Evolutionary conservation across 2,888 invertebrate species (phyloP).

Genomic region (Danaus chrysippus): DNA sequence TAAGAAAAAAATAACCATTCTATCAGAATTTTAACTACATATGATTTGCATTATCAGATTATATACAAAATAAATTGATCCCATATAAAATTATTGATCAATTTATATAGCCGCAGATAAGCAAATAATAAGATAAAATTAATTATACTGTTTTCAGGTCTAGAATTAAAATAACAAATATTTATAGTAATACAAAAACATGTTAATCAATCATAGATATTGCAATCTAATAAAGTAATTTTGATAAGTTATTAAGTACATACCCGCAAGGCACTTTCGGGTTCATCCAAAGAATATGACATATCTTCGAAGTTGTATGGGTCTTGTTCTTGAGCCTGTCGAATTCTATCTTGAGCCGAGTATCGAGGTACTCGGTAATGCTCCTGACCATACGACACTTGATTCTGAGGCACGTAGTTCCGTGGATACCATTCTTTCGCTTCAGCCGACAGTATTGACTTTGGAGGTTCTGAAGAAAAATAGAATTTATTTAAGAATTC

Average conservation of each 20-base stretch:
- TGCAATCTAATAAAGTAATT: not conserved
- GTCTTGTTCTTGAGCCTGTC: slow-evolving; percentile 69
- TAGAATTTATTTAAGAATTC: not conserved
- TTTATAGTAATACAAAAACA: not conserved
- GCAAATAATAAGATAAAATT: too few relatives aligned
- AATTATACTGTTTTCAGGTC: too few relatives aligned
- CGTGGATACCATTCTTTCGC: slow-evolving; percentile 81
- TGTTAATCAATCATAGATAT: not conserved
- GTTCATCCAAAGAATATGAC: slow-evolving; percentile 66
- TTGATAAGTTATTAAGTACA: slow-evolving; percentile 12
- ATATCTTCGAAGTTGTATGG: slow-evolving; percentile 67
- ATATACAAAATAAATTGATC: too few relatives aligned
- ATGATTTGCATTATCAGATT: not conserved
- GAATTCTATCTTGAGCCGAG: slow-evolving; percentile 70
- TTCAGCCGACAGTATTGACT: slow-evolving; percentile 75
- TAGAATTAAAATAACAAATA: too few relatives aligned
- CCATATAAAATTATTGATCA: too few relatives aligned
- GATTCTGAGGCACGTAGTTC: slow-evolving; percentile 64
- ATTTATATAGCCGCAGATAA: too few relatives aligned
- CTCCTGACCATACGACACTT: slow-evolving; percentile 51
- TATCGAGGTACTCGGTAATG: slow-evolving; percentile 60
- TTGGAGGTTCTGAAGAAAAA: slow-evolving; percentile 53
- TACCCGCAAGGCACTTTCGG: slow-evolving; percentile 65
- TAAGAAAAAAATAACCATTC: slow-evolving; percentile 22
- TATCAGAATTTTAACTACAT: not conserved